A percentile compares a stretch with the other conserved stretches of the same genome.
phyloP scores from a whole-genome alignment of 2,888 invertebrate species.

The Apeira syringaria region DNA sequence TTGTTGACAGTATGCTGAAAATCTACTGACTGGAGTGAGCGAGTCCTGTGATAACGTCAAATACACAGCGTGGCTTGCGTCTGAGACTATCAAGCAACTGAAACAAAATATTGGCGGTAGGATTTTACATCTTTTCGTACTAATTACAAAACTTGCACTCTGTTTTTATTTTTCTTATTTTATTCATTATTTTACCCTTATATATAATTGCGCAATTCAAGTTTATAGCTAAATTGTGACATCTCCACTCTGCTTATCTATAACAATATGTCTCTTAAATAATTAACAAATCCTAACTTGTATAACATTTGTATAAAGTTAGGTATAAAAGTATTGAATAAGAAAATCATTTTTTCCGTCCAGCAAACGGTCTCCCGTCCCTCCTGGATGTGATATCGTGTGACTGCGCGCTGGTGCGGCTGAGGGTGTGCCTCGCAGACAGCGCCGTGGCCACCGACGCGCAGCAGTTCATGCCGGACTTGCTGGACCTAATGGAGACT shows the following conservation, averaged over 20 bases:
- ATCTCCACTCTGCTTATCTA: no score
- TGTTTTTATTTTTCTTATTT: no score
- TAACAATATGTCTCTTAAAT: no score
- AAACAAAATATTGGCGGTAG: conserved; percentile 70
- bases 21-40: conserved; percentile 88
- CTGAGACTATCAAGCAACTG: conserved; percentile 73
- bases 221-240: no score
- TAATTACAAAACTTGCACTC: no score
- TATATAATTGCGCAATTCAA: no score
- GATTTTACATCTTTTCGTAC: conserved; percentile 20
- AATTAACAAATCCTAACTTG: no score
- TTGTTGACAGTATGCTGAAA: conserved; percentile 84
- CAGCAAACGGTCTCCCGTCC: conserved; percentile 84
- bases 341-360: no score
- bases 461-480: conserved; percentile 86
- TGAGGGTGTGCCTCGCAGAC: conserved; percentile 85
- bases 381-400: conserved; percentile 89
- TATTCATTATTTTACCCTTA: no score
- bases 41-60: conserved; percentile 85
- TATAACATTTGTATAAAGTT: no score
- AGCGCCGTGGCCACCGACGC: conserved; percentile 71
- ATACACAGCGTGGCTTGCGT: conserved; percentile 75
- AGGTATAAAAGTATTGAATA: no score
- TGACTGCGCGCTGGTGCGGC: conserved; percentile 89
- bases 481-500: conserved; percentile 86